Evolutionary conservation across 2,113 vertebrate species (phyloP).

Genomic region (Vulpes vulpes): DNA sequence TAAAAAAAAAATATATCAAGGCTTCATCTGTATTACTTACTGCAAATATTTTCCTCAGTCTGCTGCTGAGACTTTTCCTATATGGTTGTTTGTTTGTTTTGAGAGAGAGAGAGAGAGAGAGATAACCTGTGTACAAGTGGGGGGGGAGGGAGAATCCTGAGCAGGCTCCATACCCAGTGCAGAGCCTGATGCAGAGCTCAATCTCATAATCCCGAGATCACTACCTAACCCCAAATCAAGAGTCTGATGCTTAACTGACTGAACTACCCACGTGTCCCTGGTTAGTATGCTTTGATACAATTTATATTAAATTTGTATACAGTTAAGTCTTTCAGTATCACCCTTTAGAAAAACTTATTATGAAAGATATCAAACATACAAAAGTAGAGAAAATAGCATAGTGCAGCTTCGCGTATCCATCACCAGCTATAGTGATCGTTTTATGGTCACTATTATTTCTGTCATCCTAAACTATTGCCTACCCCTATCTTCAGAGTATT

Average conservation of each 20-base stretch:
- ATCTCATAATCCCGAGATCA: too few species aligned
- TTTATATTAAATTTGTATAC: background rate
- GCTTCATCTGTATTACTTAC: background rate
- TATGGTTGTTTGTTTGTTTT: too few species aligned
- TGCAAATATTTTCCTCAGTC: background rate
- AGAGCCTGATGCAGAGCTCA: too few species aligned
- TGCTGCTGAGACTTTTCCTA: background rate
- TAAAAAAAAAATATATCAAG: background rate
- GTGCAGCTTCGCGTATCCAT: background rate
- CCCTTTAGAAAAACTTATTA: background rate
- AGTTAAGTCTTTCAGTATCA: background rate
- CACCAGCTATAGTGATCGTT: background rate
- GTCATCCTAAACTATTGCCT: background rate
- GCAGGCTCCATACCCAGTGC: too few species aligned
- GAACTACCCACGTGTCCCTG: too few species aligned
- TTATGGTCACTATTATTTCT: background rate
- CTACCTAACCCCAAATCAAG: too few species aligned
- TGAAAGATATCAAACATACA: background rate
- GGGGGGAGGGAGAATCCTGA: too few species aligned
- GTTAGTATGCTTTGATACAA: background rate
- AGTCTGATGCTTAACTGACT: too few species aligned
- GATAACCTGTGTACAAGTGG: too few species aligned
- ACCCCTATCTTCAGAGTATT: background rate
- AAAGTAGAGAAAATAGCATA: background rate
- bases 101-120: too few species aligned